Evolutionary conservation across 2,113 vertebrate genomes (phyloP).

Genomic region (Anseranas semipalmata): DNA sequence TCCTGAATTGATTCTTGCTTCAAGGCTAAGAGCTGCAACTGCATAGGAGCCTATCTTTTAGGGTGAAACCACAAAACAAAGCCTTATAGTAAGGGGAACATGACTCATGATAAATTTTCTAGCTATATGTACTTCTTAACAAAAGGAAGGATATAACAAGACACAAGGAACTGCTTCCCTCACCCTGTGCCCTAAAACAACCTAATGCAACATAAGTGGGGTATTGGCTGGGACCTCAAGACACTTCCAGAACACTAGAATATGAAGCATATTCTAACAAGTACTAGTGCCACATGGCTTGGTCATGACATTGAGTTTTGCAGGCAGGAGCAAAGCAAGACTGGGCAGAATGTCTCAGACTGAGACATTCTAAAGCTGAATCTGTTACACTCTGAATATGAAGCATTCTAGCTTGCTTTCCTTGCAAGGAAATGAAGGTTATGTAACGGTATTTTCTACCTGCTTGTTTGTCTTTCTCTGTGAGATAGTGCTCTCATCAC

Average conservation of each 20-base stretch:
- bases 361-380: not conserved
- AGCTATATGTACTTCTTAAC: not conserved
- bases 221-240: not conserved
- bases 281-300: not conserved
- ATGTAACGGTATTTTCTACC: not conserved
- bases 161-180: not conserved
- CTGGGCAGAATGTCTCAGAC: not conserved
- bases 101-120: not conserved
- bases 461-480: not conserved
- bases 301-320: not conserved
- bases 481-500: not conserved
- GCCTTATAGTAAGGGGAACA: not conserved
- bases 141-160: not conserved
- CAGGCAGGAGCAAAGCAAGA: not conserved
- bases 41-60: not conserved
- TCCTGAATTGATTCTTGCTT: not conserved
- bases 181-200: not conserved
- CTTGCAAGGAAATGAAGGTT: not conserved
- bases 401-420: not conserved
- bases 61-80: not conserved
- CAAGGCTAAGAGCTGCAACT: not conserved
- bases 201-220: not conserved
- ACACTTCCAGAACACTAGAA: not conserved
- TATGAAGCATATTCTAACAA: not conserved
- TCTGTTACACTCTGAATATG: not conserved